Base-by-base conservation (phyloP, 2,113 vertebrate species). In the Zingel zingel region DNA sequence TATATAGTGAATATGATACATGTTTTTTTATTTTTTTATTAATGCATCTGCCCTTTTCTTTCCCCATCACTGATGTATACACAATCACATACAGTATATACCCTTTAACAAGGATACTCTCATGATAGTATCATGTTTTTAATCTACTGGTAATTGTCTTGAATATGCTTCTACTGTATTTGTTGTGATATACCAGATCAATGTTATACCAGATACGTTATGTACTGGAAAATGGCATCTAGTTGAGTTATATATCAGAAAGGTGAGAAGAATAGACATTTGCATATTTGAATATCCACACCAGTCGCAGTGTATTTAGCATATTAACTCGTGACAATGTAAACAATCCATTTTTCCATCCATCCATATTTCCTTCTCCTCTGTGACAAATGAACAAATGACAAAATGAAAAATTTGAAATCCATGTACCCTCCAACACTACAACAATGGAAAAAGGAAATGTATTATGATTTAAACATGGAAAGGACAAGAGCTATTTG, bases 1-100 rank as follows among this genome's bases (percentile, higher is more conserved):
- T 19, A 75, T 21, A 63, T 15, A 47, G 21, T 23, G 19, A 70
- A 63, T 8, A 57, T 56, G 51, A 73, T 70, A 70, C 9, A 36
- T 7, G 19, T n/a, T 59, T 13, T 59, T 33, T 43, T 10, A 1
- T 39, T 2, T 11, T 43, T 10, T 43, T 43, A 43, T 43, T 43
- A 43, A 43, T 54, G 45, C 36, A 56, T 14, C 10, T 27, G 36
- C 14, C 14, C 30, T 65, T 69, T 64, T 33, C 21, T 50, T 59
- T 71, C 21, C 2, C 5, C 8, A 58, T 33, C 75, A 33, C 27
- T 53, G 48, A 74, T 25, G 23, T 21, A 64, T 25, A 48, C 27
- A 64, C 15, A 62, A 5, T 3, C 10, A 47, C n/a, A 56, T 14
- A 64, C 43, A 65, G 45, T 25, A 3, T 12, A 36, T 43, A 43